Base-by-base conservation (phyloP, 1,140 invertebrate genomes). In the Brachionus paranguensis region DNA sequence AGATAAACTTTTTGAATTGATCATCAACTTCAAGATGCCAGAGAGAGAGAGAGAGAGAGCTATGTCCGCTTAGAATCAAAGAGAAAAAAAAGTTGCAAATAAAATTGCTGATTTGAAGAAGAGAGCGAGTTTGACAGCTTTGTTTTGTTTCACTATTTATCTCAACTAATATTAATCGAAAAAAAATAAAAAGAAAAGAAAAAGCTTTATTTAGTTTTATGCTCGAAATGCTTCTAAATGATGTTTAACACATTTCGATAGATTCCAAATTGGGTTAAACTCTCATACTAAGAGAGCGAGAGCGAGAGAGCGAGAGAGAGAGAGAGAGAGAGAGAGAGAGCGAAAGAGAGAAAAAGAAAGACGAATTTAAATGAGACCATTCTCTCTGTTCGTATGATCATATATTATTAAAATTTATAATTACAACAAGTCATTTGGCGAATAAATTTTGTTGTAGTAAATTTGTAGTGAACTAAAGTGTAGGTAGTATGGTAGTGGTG, bases 341-440 rank as follows among this genome's bases (percentile, higher is more conserved):
- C 0, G 24, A 24, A 1, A 24, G n/a, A 17, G 3, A 55, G 7
- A n/a, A n/a, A n/a, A n/a, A 55, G 5, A 24, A 20, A 24, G 53
- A 60, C 20, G 53, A n/a, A 60, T 24, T 60, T 60, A 60, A 60
- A 20, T 24, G 53, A 60, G 53, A 60, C 53, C 1, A 60, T n/a
- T 68, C 17, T 68, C 29, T 27, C 6, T 7, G 17, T 33, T 33
- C 24, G 12, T 29, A 33, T 41, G 65, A 29, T 68, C 65, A 68
- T 68, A 68, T 68, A 68, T 68, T 68, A 68, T 68, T 68, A 68
- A 68, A 68, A 68, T 60, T 72, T 72, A 72, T 72, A 72, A 45
- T 72, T 47, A 45, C 41, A 47, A 45, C 68, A 72, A 72, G 68
- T 72, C 68, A 20, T 43, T 72, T 60, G 53, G 53, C 5, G 6